phyloP scores from a whole-genome alignment of 2,113 vertebrate genomes.

The Ascaphus truei region DNA sequence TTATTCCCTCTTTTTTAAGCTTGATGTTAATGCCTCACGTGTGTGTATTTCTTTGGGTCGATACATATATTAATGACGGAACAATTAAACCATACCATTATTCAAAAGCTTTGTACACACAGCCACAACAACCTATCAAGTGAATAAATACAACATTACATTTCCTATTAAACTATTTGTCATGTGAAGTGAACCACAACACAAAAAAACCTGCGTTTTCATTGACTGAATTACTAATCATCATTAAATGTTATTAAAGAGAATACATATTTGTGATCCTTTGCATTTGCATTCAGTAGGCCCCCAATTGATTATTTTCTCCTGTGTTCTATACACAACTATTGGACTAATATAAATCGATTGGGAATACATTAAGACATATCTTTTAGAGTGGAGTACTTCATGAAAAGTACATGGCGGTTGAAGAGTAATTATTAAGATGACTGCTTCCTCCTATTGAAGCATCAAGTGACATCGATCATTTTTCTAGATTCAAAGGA shows the following conservation, averaged over 20 bases:
- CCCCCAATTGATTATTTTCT: conserved; percentile 3
- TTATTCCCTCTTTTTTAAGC: no score
- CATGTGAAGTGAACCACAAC: not conserved
- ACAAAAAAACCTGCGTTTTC: not conserved
- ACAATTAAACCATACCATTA: no score
- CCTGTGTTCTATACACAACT: not conserved
- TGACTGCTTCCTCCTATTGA: conserved; percentile 1
- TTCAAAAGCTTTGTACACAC: no score
- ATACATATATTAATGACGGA: no score
- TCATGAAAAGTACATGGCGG: conserved; percentile 31
- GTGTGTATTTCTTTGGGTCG: no score
- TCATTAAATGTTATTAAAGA: conserved; percentile 12
- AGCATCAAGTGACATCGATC: conserved; percentile 20
- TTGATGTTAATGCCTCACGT: no score
- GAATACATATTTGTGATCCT: not conserved
- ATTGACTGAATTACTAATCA: conserved; percentile 4
- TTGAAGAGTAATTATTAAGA: conserved; percentile 21
- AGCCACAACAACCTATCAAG: not conserved
- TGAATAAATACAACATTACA: not conserved
- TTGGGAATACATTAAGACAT: conserved; percentile 29
- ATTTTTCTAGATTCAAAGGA: not conserved
- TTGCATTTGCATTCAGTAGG: conserved; percentile 3
- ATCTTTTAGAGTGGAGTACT: conserved; percentile 13
- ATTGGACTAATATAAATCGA: conserved; percentile 29
- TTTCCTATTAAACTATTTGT: conserved; percentile 14